These are phyloP conservation scores for Stenopsyche tienmushanensis DNA, from an alignment of 1,140 invertebrate species.

Conservation along the genomic window DNA sequence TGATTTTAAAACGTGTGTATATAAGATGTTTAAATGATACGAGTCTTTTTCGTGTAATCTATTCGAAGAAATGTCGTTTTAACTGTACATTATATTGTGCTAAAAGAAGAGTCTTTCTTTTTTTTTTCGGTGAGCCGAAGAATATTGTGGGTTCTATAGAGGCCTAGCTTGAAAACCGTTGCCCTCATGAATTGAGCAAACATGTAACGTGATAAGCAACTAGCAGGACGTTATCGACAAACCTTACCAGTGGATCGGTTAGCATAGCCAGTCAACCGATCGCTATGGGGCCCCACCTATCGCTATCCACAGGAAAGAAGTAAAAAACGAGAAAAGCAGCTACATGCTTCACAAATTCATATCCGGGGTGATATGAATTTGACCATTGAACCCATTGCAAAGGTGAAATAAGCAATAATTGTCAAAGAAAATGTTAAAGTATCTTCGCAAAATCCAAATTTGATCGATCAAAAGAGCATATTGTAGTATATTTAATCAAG, in stretches of 20 bases:
- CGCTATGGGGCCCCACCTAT: neutral
- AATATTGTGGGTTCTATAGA: neutral
- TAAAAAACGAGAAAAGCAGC: neutral
- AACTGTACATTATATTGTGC: too few relatives aligned
- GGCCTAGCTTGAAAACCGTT: neutral
- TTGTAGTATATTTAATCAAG: too few relatives aligned
- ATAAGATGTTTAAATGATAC: too few relatives aligned
- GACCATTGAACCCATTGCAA: neutral
- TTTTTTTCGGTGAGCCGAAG: neutral
- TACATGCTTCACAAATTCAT: neutral
- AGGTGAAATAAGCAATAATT: neutral
- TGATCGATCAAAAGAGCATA: neutral
- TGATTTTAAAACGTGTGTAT: too few relatives aligned
- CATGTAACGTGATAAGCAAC: neutral
- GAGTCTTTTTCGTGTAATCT: too few relatives aligned
- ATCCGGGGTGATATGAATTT: neutral
- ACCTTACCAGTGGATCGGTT: neutral
- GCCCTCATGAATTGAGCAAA: neutral
- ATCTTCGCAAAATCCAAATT: neutral
- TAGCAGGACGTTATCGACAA: slow-evolving; percentile 16
- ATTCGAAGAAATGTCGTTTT: too few relatives aligned
- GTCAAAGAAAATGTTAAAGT: too few relatives aligned
- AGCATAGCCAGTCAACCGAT: neutral
- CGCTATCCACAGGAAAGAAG: neutral
- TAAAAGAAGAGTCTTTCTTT: too few relatives aligned